phyloP scores from a whole-genome alignment of 2,797 vertebrate species.

The Neopelma chrysocephalum region DNA sequence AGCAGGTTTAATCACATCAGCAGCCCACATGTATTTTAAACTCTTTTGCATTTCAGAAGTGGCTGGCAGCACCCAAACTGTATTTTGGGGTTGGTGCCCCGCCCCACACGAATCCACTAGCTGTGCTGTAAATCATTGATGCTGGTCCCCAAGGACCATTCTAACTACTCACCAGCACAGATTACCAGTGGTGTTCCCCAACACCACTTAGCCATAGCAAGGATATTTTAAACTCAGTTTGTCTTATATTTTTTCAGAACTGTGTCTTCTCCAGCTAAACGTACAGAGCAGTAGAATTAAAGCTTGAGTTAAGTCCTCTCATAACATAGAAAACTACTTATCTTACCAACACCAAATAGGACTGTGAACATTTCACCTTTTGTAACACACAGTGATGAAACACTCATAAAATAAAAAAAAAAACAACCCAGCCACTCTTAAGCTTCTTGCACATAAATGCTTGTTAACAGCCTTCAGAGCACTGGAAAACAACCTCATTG shows the following conservation, averaged over 20 bases:
- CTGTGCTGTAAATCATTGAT: neutral
- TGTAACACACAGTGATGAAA: neutral
- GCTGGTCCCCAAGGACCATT: neutral
- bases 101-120: neutral
- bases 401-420: neutral
- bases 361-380: neutral
- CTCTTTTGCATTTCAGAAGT: neutral
- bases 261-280: neutral
- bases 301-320: neutral
- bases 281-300: neutral
- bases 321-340: neutral
- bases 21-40: neutral
- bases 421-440: neutral
- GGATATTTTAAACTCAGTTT: neutral
- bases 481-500: neutral
- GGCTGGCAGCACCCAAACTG: neutral
- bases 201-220: neutral
- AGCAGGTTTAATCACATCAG: neutral
- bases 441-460: neutral
- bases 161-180: neutral
- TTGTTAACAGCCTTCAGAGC: neutral
- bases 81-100: neutral
- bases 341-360: neutral
- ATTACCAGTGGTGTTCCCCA: neutral
- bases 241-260: neutral